phyloP scores from a whole-genome alignment of 2,113 vertebrate genomes.

The Bos javanicus region DNA sequence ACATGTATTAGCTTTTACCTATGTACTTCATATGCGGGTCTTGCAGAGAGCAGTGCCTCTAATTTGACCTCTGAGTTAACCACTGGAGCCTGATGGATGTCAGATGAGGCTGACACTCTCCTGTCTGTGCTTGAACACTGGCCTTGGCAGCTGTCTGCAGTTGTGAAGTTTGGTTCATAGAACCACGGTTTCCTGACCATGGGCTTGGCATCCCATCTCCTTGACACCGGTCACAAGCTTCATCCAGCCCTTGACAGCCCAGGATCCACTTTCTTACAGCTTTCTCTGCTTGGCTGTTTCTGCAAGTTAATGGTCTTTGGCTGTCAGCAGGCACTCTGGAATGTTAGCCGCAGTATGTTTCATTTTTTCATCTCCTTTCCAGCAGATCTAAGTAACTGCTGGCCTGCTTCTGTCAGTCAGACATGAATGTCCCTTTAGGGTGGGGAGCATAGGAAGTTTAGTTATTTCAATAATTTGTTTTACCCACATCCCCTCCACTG shows the following conservation, averaged over 20 bases:
- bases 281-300: neutral
- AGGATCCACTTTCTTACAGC: neutral
- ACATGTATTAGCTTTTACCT: neutral
- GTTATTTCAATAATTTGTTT: neutral
- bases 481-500: neutral
- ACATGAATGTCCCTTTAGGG: neutral
- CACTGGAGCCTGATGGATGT: neutral
- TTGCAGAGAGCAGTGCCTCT: neutral
- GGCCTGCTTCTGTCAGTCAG: neutral
- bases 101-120: neutral
- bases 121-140: neutral
- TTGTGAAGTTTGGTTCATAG: neutral
- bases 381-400: neutral
- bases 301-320: neutral
- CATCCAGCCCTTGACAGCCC: neutral
- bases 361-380: neutral
- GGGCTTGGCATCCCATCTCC: fast-evolving
- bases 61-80: neutral
- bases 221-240: neutral
- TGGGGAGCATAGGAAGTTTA: neutral
- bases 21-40: neutral
- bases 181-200: neutral
- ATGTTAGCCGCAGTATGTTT: neutral
- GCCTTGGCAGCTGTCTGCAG: neutral
- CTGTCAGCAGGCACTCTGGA: neutral